Conservation (phyloP, 2,888 invertebrate species). For the Drosophila austrosaltans region DNA sequence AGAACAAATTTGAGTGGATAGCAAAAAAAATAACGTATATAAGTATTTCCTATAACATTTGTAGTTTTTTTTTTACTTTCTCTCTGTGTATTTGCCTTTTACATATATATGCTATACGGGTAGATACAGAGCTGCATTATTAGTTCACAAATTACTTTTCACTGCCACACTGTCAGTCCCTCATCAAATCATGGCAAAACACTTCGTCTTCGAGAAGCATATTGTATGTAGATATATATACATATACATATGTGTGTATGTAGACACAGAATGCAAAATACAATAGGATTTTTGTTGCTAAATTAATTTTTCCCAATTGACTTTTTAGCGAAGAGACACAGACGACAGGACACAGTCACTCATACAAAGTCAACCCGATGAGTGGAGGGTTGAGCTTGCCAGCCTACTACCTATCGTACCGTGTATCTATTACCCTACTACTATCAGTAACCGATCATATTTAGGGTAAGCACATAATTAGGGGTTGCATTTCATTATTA, state of each 20-base stretch:
- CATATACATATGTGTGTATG: too few species aligned
- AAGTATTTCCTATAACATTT: too few species aligned
- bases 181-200: constrained; percentile 77
- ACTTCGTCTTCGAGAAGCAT: constrained; percentile 49
- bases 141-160: constrained; percentile 79
- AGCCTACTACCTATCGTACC: constrained; percentile 29
- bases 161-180: constrained; percentile 80
- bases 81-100: constrained; percentile 46
- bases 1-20: too few species aligned
- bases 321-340: constrained; percentile 54
- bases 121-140: constrained; percentile 51
- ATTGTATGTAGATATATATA: background rate
- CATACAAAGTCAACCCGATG: constrained; percentile 47
- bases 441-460: constrained; percentile 79
- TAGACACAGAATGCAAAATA: constrained; percentile 39
- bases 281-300: constrained; percentile 69
- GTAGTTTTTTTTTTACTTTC: constrained; percentile 31
- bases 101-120: background rate
- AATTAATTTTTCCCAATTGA: constrained; percentile 80
- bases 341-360: background rate
- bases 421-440: constrained; percentile 31
- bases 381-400: constrained; percentile 31
- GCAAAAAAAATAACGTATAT: too few species aligned
- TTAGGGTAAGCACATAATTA: constrained; percentile 69
- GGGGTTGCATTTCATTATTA: constrained; percentile 62